Evolutionary conservation across 2,888 invertebrate genomes (phyloP), one percentile per base, ranked within the genome.

Genomic region (Stenichneumon culpator): DNA sequence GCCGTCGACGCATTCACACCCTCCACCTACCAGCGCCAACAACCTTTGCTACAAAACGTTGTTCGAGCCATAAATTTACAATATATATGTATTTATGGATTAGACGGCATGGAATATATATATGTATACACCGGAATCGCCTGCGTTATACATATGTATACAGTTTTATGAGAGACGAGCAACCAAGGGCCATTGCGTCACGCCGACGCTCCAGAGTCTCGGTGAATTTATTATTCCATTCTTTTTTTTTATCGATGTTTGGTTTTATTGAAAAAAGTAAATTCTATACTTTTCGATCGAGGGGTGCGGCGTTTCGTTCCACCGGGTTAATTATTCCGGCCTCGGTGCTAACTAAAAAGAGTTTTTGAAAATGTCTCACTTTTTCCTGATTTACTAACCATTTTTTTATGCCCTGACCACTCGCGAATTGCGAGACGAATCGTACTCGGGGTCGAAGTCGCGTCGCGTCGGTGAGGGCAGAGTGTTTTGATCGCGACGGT

Each of bases 51-150:
- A 52, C 78, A 75, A 86, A 81, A 85, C 83, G 84, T 74, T 83
- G 80, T 86, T 79, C 85, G 32, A 73, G 82, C 87, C 75, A 87
- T 87, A 87, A 87, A 87, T 88, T 87, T 87, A 88, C 88, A 88
- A 88, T 88, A 88, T 88, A 88, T 88, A 88, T 88, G 88, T 88
- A 88, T 88, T 88, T 88, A 88, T 88, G 88, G 88, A 88, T 88
- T 88, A 86, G 83, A 86, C 65, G 75, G 47, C 60, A 83, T 83
- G 32, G 11, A 63, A 63, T 63, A 32, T 63, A 32, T 63, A 63
- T 28, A 63, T 32, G 32, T 63, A 70, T 74, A 85, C 25, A 60
- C 70, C 4, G 44, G 44, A 47, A 47, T 60, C 28, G 44, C 14
- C 63, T 39, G 52, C 52, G 72, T 57, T 83, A 79, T 87, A 57